These are phyloP conservation scores for Chromobotia macracanthus DNA, from an alignment of 2,797 vertebrate genomes.

Conservation along the genomic window DNA sequence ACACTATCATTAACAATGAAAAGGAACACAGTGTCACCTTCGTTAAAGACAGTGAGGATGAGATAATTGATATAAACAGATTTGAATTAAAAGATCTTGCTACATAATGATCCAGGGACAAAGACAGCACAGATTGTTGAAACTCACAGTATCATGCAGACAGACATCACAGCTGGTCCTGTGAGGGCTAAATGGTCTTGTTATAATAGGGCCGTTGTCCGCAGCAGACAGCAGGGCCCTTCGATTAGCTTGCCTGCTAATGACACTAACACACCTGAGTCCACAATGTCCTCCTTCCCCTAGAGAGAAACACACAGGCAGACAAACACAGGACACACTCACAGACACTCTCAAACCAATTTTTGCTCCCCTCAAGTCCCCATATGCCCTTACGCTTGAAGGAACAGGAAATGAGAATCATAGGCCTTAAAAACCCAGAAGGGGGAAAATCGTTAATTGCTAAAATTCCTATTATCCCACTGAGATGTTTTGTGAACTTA, in stretches of 20 bases:
- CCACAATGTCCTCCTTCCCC: constrained; percentile 60
- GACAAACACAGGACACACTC: constrained; percentile 5
- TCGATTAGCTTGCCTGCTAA: constrained; percentile 63
- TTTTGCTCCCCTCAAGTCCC: not conserved
- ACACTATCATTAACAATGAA: not conserved
- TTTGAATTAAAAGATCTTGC: constrained; percentile 12
- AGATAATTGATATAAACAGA: constrained; percentile 19
- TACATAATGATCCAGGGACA: constrained; percentile 20
- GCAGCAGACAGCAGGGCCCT: constrained; percentile 41
- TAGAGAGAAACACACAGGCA: constrained; percentile 19
- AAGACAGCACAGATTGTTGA: constrained; percentile 23
- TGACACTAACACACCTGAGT: constrained; percentile 76
- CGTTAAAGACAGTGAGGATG: constrained; percentile 1
- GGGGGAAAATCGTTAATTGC: not conserved
- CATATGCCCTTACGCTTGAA: constrained; percentile 22
- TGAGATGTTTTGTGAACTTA: not conserved
- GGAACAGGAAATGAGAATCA: not conserved
- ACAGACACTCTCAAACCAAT: constrained; percentile 4
- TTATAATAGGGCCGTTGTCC: constrained; percentile 39
- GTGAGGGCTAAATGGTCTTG: constrained; percentile 22
- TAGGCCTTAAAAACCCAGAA: not conserved
- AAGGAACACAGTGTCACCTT: constrained; percentile 15
- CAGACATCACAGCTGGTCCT: constrained; percentile 43
- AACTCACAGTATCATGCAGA: not conserved
- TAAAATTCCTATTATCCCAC: not conserved